phyloP scores from a whole-genome alignment of 2,888 invertebrate species.

The Dryomyza anilis region DNA sequence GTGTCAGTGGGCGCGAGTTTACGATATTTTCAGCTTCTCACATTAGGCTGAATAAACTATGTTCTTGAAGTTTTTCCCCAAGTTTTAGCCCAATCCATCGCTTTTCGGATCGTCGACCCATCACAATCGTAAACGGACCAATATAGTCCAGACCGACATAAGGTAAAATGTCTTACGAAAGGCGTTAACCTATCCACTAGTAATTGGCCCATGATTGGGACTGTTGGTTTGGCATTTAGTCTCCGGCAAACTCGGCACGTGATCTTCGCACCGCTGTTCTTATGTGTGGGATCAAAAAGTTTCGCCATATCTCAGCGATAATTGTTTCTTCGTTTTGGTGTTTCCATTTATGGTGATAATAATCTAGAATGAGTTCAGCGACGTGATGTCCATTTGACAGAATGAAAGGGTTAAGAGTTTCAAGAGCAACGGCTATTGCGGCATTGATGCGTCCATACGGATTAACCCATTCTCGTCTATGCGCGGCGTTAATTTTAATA shows the following conservation, averaged over 20 bases:
- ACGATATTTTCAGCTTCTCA: conserved; percentile 23
- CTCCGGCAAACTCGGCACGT: neutral
- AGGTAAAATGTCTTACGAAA: neutral
- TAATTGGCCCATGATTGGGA: neutral
- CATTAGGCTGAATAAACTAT: too few relatives aligned
- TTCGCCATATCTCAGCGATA: neutral
- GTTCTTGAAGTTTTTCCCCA: conserved; percentile 25
- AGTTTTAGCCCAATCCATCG: conserved; percentile 27
- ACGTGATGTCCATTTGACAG: neutral
- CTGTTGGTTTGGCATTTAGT: neutral
- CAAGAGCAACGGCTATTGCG: neutral
- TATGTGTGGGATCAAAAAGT: neutral
- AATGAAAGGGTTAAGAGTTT: neutral
- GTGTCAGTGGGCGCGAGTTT: conserved; percentile 22
- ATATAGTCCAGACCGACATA: neutral
- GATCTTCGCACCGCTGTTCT: neutral
- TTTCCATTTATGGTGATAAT: neutral
- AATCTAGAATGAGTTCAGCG: neutral
- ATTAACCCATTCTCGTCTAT: neutral
- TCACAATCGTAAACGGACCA: neutral
- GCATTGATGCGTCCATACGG: neutral
- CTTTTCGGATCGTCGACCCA: neutral
- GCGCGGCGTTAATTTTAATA: neutral
- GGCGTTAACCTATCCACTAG: neutral
- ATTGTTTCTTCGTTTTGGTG: neutral